Evolutionary conservation across 1,140 invertebrate genomes (phyloP).

Genomic region (Calosoma granatense): DNA sequence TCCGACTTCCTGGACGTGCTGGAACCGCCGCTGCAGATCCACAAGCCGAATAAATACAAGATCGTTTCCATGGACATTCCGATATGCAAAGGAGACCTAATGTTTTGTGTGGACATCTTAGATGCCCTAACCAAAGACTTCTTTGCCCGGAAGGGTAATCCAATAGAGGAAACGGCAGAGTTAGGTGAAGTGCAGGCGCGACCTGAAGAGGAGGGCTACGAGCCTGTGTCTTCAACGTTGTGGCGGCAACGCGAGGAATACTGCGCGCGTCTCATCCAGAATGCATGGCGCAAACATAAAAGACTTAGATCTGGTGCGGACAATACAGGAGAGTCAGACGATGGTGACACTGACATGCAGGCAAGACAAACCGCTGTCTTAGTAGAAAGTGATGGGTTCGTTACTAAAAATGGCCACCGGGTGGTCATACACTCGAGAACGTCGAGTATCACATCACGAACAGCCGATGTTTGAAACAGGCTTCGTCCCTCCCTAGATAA

Average conservation of each 20-base stretch:
- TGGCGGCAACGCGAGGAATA: constrained; percentile 94
- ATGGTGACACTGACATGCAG: constrained; percentile 35
- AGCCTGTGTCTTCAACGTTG: constrained; percentile 84
- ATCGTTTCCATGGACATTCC: constrained; percentile 98
- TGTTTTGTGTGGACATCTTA: constrained; percentile 96
- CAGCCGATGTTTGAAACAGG: constrained; percentile 69
- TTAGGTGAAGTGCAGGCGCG: constrained; percentile 62
- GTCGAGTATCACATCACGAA: constrained; percentile 65
- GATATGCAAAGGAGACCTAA: constrained; percentile 92
- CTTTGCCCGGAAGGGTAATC: constrained; percentile 88
- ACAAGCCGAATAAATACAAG: constrained; percentile 98
- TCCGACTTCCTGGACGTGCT: constrained; percentile 92
- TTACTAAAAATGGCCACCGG: constrained; percentile 75
- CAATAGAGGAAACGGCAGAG: constrained; percentile 80
- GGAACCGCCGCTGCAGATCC: constrained; percentile 88
- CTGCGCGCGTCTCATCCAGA: constrained; percentile 89
- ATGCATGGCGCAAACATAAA: constrained; percentile 83
- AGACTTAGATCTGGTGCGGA: constrained; percentile 46
- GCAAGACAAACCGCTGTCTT: constrained; percentile 65
- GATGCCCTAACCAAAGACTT: constrained; percentile 94
- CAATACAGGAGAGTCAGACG: constrained; percentile 31
- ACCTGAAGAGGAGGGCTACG: constrained; percentile 78
- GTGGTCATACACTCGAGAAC: constrained; percentile 81
- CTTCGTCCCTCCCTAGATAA: constrained; percentile 42
- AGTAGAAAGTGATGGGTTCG: constrained; percentile 69